Evolutionary conservation across 2,113 vertebrate genomes (phyloP), one percentile per base, ranked within the genome.

Genomic region (Chlorodrepanis virens): DNA sequence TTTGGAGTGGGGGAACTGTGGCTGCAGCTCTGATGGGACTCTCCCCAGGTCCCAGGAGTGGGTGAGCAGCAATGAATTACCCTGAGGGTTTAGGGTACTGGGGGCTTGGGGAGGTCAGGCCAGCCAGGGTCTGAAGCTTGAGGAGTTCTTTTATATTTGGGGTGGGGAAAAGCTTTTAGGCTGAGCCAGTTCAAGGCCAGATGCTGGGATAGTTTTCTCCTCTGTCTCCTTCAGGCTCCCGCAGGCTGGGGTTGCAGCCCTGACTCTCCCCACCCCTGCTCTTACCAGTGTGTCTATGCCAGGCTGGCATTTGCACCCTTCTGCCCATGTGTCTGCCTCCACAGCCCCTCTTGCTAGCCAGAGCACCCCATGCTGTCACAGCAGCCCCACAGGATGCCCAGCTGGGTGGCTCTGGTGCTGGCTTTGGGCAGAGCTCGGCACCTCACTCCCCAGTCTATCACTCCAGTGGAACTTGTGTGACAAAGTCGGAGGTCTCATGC

Each of bases 31-130:
- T 84, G 42, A 57, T 18, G 44, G 29, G 57, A 39, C 25, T 1
- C 23, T 42, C 35, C 9, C 23, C 42, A 28, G 23, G 18, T 49
- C 68, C 61, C 2, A 0, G 71, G 44, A 91, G 33, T 7, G 1
- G 39, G 64, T 77, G 60, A 96, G 92, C 90, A 96, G 95, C 95
- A 94, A 60, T 5, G 18, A 91, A 53, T 53, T 94, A 91, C 74
- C 95, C 95, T 91, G 91, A 95, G 92, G 95, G 93, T 79, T 69
- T 45, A 39, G 78, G 53, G 31, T 85, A 24, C 37, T 64, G 64
- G 57, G 40, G 10, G 4, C 11, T 11, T 4, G 4, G 21, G 60
- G 50, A 77, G 35, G 39, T 80, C 56, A 59, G 47, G 52, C 24
- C 35, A 87, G 74, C 49, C 53, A 80, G 44, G 22, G 31, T 33